Conservation (phyloP, 1,140 invertebrate species). For the Cotesia typhae region DNA sequence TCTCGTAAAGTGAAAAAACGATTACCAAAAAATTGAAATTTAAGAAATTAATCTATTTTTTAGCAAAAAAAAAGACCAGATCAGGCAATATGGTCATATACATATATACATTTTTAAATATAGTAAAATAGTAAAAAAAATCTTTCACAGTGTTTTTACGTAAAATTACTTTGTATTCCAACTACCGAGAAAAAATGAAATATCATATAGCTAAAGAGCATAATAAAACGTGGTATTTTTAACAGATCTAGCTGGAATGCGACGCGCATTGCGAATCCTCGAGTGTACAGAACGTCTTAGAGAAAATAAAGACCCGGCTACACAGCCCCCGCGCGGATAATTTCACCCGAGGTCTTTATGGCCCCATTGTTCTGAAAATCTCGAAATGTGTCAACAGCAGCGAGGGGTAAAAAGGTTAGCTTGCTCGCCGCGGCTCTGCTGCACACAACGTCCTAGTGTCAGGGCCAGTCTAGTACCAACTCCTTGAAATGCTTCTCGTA, state of each 20-base stretch:
- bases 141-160: too few species aligned
- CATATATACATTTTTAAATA: too few species aligned
- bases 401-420: slow-evolving; percentile 59
- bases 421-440: slow-evolving; percentile 37
- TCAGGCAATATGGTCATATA: too few species aligned
- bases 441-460: slow-evolving; percentile 48
- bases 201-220: neutral
- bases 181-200: too few species aligned
- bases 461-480: slow-evolving; percentile 56
- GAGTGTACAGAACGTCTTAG: slow-evolving; percentile 36
- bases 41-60: too few species aligned
- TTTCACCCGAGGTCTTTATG: slow-evolving; percentile 53
- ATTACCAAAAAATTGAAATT: too few species aligned
- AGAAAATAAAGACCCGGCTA: slow-evolving; percentile 12
- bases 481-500: slow-evolving; percentile 41
- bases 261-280: slow-evolving; percentile 52
- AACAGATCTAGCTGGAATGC: slow-evolving; percentile 32
- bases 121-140: too few species aligned
- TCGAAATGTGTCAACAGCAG: slow-evolving; percentile 64
- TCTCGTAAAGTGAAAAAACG: too few species aligned
- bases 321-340: slow-evolving; percentile 33
- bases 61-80: too few species aligned
- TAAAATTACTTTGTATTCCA: too few species aligned
- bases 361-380: slow-evolving; percentile 63
- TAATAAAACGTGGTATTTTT: neutral